Base-by-base conservation (phyloP, 2,888 invertebrate species). In the Craniophora ligustri region DNA sequence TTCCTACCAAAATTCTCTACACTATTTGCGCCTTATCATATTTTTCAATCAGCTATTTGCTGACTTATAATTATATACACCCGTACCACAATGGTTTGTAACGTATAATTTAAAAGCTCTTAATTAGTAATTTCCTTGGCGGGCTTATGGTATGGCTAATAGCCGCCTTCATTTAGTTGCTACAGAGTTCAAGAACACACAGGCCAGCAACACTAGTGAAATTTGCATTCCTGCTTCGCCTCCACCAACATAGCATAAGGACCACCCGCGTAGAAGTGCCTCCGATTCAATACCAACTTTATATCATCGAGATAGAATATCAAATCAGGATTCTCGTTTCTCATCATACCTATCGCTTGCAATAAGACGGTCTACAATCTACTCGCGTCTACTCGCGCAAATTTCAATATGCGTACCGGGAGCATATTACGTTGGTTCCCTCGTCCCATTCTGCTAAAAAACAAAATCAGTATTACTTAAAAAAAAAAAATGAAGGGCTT, bases 151-250 rank as follows among this genome's bases (percentile, higher is more conserved):
- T 77, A n/a, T n/a, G n/a, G n/a, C n/a, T n/a, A n/a, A n/a, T 79
- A 81, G 78, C 72, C 74, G 75, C 75, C 77, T 78, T 74, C 73
- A 76, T 79, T 82, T 78, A 81, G 76, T 79, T 78, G 68, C 78
- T 75, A 74, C 74, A 69, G 76, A 80, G 85, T 87, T 86, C 84
- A 87, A 86, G 82, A 85, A 79, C 81, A 84, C 67, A 69, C 71
- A 72, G 76, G 80, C 76, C 79, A 85, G 85, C 81, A 83, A 85
- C 84, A 85, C 83, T 85, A 81, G 86, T 81, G 79, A 91, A 92
- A 92, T 92, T 93, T 91, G 91, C 92, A 92, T 92, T 91, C 90
- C 83, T 84, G 88, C 84, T 88, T 87, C 83, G 84, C 84, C 83
- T 76, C 84, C 86, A 83, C 83, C 82, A 82, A 85, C 85, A 80